These are phyloP conservation scores for Mercenaria mercenaria DNA, from an alignment of 1,140 invertebrate species.

Conservation along the genomic window DNA sequence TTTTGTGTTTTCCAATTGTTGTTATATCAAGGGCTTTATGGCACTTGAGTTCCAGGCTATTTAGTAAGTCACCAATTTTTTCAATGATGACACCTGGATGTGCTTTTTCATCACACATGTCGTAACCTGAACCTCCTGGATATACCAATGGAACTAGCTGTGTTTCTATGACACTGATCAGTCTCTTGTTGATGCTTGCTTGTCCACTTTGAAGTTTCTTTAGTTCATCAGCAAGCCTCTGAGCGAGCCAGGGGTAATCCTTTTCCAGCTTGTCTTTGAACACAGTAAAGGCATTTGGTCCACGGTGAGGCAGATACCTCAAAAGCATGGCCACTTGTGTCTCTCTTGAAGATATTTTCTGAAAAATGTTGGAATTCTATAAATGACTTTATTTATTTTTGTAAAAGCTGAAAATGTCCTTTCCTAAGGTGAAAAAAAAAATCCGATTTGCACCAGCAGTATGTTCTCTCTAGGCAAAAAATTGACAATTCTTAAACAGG, in stretches of 20 bases:
- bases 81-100: constrained; percentile 61
- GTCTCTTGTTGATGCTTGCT: constrained; percentile 56
- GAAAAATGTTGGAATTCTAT: no score
- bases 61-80: constrained; percentile 49
- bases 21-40: constrained; percentile 55
- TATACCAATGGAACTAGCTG: constrained; percentile 55
- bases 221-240: constrained; percentile 57
- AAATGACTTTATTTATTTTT: no score
- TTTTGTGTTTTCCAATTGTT: constrained; percentile 23
- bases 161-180: constrained; percentile 36
- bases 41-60: constrained; percentile 42
- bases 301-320: constrained; percentile 44
- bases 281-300: constrained; percentile 56
- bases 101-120: constrained; percentile 41
- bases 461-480: no score
- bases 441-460: no score
- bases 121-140: not conserved
- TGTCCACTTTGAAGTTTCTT: constrained; percentile 62
- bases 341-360: constrained; percentile 58
- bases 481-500: no score
- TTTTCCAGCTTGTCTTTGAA: constrained; percentile 61
- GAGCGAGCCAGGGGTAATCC: constrained; percentile 52
- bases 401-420: no score
- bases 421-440: no score
- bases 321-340: constrained; percentile 52